phyloP scores from a whole-genome alignment of 2,888 invertebrate species.

The Eupithecia exiguata region DNA sequence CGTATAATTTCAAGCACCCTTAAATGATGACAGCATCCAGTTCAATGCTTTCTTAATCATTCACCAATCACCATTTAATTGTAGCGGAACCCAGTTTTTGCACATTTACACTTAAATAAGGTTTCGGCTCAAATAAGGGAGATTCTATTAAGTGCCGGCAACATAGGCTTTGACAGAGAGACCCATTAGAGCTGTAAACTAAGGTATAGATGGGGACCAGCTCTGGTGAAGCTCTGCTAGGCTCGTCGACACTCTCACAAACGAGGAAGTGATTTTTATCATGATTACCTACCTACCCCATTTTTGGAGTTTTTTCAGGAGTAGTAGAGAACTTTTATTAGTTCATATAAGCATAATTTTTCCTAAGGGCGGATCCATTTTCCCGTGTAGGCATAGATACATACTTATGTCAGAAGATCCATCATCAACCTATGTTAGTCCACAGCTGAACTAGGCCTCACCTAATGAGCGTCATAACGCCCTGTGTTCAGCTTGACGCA shows the following conservation, averaged over 20 bases:
- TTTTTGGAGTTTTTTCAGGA: too few species aligned
- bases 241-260: background rate
- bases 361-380: background rate
- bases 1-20: background rate
- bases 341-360: background rate
- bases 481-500: too few species aligned
- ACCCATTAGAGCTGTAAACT: background rate
- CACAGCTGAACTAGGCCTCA: too few species aligned
- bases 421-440: too few species aligned
- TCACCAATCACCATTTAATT: slow-evolving; percentile 36
- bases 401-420: too few species aligned
- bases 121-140: slow-evolving; percentile 39
- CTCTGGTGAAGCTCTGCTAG: background rate
- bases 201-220: slow-evolving; percentile 5
- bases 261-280: background rate
- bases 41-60: slow-evolving; percentile 35
- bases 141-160: slow-evolving; percentile 39
- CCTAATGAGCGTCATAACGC: too few species aligned
- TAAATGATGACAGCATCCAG: slow-evolving; percentile 6
- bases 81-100: slow-evolving; percentile 35
- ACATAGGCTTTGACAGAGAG: slow-evolving; percentile 31
- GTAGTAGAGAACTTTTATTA: background rate
- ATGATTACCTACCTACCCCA: background rate
- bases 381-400: background rate
- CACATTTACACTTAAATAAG: slow-evolving; percentile 34